Conservation (phyloP, 2,888 invertebrate genomes). For the Deilephila porcellus region DNA sequence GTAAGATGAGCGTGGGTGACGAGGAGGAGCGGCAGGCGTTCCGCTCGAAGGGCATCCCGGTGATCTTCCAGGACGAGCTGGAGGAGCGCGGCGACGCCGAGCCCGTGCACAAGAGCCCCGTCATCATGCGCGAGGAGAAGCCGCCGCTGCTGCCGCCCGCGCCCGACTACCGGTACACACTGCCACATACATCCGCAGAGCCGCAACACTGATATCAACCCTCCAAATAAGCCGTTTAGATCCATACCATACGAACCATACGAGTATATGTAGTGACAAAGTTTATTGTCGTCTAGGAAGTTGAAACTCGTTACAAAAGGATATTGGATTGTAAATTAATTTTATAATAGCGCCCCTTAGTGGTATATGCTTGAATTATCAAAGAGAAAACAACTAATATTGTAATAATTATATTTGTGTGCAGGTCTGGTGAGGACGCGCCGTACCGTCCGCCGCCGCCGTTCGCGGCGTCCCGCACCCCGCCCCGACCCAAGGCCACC, state of each 20-base stretch:
- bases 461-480: constrained; percentile 90
- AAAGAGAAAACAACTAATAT: too few species aligned
- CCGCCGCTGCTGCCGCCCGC: constrained; percentile 94
- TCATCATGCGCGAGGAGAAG: constrained; percentile 97
- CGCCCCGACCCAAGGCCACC: constrained; percentile 92
- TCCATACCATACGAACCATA: too few species aligned
- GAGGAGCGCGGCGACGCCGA: constrained; percentile 96
- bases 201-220: not conserved
- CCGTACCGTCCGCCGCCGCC: constrained; percentile 97
- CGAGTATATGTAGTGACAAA: too few species aligned
- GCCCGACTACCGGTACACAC: constrained; percentile 85
- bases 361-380: too few species aligned
- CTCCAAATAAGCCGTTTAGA: too few species aligned
- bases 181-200: not conserved
- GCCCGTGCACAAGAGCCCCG: constrained; percentile 95
- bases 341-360: too few species aligned
- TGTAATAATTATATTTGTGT: not conserved
- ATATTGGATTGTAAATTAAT: too few species aligned
- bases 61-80: constrained; percentile 98
- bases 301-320: too few species aligned
- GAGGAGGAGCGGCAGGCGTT: constrained; percentile 93
- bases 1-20: constrained; percentile 88
- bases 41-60: constrained; percentile 94
- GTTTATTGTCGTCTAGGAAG: too few species aligned
- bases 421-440: constrained; percentile 81